These are phyloP conservation scores for Diachasmimorpha longicaudata DNA, from an alignment of 1,140 invertebrate genomes.

Conservation along the genomic window DNA sequence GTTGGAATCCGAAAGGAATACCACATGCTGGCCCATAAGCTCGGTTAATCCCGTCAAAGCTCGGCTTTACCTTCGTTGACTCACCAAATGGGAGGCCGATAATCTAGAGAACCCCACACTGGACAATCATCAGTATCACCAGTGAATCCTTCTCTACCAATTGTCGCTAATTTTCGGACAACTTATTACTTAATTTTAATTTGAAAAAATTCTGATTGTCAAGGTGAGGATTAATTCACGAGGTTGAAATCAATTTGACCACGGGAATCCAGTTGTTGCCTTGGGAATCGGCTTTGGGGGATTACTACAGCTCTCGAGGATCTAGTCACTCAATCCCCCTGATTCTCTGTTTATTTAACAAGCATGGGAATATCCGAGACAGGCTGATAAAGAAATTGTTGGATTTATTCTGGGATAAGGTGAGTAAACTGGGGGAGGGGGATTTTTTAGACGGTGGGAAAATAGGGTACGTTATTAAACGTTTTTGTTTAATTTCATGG, in stretches of 20 bases:
- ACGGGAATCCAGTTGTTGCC: background rate
- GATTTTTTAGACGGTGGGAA: background rate
- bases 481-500: no score
- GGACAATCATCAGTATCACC: background rate
- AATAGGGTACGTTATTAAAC: no score
- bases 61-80: constrained; percentile 29
- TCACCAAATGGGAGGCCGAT: background rate
- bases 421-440: background rate
- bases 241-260: background rate
- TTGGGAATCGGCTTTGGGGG: background rate
- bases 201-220: background rate
- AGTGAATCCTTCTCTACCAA: background rate
- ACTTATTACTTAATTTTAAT: background rate
- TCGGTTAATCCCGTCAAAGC: constrained; percentile 40
- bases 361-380: background rate
- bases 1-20: constrained; percentile 14
- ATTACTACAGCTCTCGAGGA: background rate
- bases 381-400: background rate
- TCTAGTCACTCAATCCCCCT: background rate
- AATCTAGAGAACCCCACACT: background rate
- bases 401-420: background rate
- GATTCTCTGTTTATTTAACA: background rate
- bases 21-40: constrained; percentile 30
- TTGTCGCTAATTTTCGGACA: background rate
- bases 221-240: background rate